These are phyloP conservation scores for Chloropsis cyanopogon DNA, from an alignment of 2,113 vertebrate species.

Conservation along the genomic window DNA sequence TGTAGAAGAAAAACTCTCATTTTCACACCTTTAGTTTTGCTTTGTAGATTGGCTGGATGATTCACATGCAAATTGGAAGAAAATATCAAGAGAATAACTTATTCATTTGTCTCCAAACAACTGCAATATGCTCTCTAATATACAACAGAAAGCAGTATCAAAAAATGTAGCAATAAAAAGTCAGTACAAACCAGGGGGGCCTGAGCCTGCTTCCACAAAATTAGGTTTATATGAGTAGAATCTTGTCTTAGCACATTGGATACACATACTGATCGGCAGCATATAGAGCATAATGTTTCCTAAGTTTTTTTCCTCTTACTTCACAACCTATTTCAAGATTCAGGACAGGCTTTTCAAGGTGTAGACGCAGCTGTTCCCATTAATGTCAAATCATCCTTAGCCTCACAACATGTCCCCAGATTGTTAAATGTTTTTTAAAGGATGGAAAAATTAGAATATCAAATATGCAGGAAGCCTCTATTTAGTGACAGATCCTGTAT, in stretches of 20 bases:
- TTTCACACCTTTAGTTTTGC: neutral
- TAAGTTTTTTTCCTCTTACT: neutral
- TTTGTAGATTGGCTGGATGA: neutral
- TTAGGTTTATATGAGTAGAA: neutral
- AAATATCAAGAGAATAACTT: neutral
- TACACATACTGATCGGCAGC: neutral
- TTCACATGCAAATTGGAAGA: neutral
- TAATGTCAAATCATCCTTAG: neutral
- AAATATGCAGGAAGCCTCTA: neutral
- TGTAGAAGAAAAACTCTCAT: neutral
- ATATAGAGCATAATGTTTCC: neutral
- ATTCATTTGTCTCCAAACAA: neutral
- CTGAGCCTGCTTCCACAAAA: neutral
- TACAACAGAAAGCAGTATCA: neutral
- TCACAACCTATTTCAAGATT: neutral
- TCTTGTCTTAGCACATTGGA: neutral
- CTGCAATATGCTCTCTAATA: neutral
- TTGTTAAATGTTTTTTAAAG: neutral
- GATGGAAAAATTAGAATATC: neutral
- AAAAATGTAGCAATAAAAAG: neutral
- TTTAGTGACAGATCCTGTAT: neutral
- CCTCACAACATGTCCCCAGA: neutral
- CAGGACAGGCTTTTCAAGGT: neutral
- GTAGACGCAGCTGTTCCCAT: neutral
- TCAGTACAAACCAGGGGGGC: neutral